Conservation (phyloP, 2,888 invertebrate species). For the Lasioglossum figueresi region DNA sequence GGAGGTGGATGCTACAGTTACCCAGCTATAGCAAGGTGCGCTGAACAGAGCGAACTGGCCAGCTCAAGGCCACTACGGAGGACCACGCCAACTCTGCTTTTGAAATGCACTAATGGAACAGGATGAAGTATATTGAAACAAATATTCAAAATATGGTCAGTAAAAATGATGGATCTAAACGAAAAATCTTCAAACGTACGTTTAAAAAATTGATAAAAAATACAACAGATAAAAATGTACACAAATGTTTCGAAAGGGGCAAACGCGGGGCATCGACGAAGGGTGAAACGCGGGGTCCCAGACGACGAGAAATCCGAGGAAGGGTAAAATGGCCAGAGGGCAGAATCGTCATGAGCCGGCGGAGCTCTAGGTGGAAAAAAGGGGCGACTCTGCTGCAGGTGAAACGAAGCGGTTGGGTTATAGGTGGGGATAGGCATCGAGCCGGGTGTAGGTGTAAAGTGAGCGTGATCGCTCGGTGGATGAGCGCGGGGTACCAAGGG, state of each 20-base stretch:
- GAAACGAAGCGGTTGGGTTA: slow-evolving; percentile 49
- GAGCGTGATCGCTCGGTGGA: slow-evolving; percentile 77
- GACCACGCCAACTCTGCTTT: neutral
- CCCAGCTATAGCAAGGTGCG: neutral
- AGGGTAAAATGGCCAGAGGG: neutral
- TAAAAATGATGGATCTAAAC: too few relatives aligned
- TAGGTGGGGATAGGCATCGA: slow-evolving; percentile 48
- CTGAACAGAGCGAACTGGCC: neutral
- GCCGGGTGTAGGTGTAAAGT: slow-evolving; percentile 78
- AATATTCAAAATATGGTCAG: neutral
- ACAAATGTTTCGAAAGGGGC: neutral
- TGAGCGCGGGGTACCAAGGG: slow-evolving; percentile 78
- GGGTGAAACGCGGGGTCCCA: neutral
- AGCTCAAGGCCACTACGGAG: neutral
- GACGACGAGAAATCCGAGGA: neutral
- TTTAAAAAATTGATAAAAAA: too few relatives aligned
- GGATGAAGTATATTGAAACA: neutral
- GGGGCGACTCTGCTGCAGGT: slow-evolving; percentile 51
- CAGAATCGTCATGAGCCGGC: neutral
- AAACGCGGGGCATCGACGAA: neutral
- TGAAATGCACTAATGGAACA: neutral
- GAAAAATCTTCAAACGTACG: too few relatives aligned
- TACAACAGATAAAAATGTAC: neutral
- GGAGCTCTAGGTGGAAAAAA: slow-evolving; percentile 39
- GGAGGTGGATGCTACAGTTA: neutral